Evolutionary conservation across 2,888 invertebrate genomes (phyloP).

Genomic region (Xestoiulus laeticollis): DNA sequence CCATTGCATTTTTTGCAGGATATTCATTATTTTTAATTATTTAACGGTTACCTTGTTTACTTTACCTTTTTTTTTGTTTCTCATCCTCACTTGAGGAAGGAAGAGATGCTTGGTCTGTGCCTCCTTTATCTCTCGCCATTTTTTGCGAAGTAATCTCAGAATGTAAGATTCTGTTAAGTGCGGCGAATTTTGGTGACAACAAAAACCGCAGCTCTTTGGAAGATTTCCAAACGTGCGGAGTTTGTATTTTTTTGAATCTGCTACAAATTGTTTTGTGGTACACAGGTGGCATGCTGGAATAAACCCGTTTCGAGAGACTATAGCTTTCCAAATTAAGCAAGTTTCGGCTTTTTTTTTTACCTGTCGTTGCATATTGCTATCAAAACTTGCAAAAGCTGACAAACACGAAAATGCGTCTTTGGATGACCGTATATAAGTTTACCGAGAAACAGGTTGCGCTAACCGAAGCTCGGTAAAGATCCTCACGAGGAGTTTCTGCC

Average conservation of each 20-base stretch:
- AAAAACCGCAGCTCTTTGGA: no score
- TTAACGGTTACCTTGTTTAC: slow-evolving; percentile 10
- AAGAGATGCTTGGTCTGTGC: background rate
- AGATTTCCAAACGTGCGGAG: no score
- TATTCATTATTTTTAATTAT: slow-evolving; percentile 13
- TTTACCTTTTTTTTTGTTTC: background rate
- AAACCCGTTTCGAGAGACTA: background rate
- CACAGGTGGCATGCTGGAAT: no score
- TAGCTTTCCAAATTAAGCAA: background rate
- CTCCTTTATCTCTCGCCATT: no score
- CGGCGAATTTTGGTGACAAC: no score
- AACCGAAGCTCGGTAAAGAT: background rate
- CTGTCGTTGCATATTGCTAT: background rate
- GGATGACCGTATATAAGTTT: background rate
- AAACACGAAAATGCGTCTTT: background rate
- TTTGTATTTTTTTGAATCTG: no score
- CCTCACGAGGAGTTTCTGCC: background rate
- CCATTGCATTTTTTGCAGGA: slow-evolving; percentile 45
- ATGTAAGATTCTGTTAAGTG: no score
- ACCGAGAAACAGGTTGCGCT: background rate
- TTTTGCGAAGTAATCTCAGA: no score
- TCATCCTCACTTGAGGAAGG: no score
- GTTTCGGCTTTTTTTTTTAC: no score
- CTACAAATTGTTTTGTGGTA: no score
- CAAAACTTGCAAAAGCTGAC: background rate